phyloP scores from a whole-genome alignment of 2,113 vertebrate species.

The Pteropus alecto region DNA sequence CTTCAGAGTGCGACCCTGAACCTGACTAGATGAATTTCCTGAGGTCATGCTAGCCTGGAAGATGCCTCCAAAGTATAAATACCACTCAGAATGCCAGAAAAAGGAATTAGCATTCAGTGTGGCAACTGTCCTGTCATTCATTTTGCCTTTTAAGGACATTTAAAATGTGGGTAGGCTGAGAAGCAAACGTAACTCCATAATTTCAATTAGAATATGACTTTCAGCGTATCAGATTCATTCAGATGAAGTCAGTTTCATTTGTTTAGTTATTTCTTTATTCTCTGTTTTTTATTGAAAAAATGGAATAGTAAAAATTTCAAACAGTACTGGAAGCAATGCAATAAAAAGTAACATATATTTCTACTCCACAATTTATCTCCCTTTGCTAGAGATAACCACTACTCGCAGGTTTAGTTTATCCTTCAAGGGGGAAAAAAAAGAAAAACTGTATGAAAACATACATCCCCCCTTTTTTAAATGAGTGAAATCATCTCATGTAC shows the following conservation, averaged over 20 bases:
- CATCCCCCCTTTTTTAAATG: not conserved
- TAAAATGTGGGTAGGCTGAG: not conserved
- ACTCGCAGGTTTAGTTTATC: not conserved
- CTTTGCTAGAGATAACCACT: not conserved
- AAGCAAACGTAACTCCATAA: not conserved
- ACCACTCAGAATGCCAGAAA: not conserved
- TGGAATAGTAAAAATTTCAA: not conserved
- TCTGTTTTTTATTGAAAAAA: conserved; percentile 1
- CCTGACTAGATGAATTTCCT: not conserved
- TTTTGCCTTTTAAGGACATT: conserved; percentile 1
- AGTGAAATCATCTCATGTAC: not conserved
- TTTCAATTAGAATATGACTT: conserved; percentile 43
- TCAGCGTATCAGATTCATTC: not conserved
- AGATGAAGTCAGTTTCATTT: conserved; percentile 11
- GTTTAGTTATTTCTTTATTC: conserved; percentile 23
- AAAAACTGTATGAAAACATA: not conserved
- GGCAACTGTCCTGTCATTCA: not conserved
- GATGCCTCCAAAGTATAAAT: not conserved
- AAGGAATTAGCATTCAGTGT: conserved; percentile 19
- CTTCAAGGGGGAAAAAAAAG: not conserved
- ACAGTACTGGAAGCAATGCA: not conserved
- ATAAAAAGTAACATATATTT: not conserved
- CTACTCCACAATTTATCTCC: not conserved
- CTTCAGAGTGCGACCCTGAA: not conserved
- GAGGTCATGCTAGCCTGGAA: not conserved